Evolutionary conservation across 2,797 vertebrate species (phyloP).

Genomic region (Macropodus opercularis): DNA sequence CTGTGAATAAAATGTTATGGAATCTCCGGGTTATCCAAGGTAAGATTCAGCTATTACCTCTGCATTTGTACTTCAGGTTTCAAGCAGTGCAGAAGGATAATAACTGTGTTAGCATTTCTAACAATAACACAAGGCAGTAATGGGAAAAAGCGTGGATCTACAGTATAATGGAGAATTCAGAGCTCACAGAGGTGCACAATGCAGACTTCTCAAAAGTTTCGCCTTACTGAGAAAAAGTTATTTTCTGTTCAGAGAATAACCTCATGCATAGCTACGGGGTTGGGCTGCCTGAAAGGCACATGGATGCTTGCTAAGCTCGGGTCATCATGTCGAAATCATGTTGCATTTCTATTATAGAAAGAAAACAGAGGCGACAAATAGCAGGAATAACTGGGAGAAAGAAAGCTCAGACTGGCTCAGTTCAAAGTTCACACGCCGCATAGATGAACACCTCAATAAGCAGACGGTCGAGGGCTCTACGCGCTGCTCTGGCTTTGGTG

Average conservation of each 20-base stretch:
- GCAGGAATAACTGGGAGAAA: background rate
- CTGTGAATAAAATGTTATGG: too few species aligned
- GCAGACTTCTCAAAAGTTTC: slow-evolving; percentile 9
- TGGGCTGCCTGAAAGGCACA: background rate
- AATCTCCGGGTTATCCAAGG: too few species aligned
- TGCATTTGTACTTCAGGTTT: background rate
- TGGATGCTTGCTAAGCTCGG: slow-evolving; percentile 15
- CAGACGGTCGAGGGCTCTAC: background rate
- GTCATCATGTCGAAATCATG: slow-evolving; percentile 3
- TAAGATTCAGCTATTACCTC: too few species aligned
- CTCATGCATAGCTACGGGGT: background rate
- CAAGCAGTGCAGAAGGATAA: background rate
- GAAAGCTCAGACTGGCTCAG: background rate
- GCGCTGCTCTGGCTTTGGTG: slow-evolving; percentile 2
- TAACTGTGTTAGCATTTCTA: background rate
- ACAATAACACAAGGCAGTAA: background rate
- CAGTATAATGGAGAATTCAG: background rate
- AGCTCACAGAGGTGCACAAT: background rate
- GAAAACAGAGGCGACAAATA: slow-evolving; percentile 7
- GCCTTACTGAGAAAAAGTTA: background rate
- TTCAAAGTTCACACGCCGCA: background rate
- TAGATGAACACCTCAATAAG: background rate
- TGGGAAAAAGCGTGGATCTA: background rate
- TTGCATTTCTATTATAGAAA: slow-evolving; percentile 4
- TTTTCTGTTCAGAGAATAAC: slow-evolving; percentile 6